Conservation (phyloP, 2,888 invertebrate species). For the Ecliptopera silaceata region DNA sequence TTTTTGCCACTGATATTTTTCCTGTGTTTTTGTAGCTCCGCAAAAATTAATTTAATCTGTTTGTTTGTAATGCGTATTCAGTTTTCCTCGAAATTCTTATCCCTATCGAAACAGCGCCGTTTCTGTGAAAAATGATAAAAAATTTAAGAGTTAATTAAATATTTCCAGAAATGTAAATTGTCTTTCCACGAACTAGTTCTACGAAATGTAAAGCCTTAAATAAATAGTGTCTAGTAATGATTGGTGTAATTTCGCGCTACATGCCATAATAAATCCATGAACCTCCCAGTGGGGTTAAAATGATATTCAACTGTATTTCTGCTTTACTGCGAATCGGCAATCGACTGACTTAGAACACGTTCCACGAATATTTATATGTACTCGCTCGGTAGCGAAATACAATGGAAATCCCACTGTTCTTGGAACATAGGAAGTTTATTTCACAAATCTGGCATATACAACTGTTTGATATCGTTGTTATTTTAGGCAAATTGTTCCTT, state of each 20-base stretch:
- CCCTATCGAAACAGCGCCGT: too few relatives aligned
- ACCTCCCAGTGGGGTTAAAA: neutral
- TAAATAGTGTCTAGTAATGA: neutral
- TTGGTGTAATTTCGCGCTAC: constrained; percentile 3
- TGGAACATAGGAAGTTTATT: neutral
- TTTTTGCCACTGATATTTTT: neutral
- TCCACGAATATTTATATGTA: constrained; percentile 20
- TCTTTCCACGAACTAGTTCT: neutral
- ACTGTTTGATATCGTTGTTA: neutral
- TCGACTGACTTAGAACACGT: constrained; percentile 13
- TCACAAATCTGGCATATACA: neutral
- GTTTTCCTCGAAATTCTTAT: neutral
- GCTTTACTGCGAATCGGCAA: constrained; percentile 21
- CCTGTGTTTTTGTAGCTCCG: constrained; percentile 4
- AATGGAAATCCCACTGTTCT: constrained; percentile 2
- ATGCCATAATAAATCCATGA: constrained; percentile 5
- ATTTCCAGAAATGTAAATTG: too few relatives aligned
- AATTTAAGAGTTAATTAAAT: too few relatives aligned
- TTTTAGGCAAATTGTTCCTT: too few relatives aligned
- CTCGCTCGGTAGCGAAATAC: neutral
- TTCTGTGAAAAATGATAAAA: too few relatives aligned
- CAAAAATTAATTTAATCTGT: constrained; percentile 7
- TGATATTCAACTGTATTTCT: constrained; percentile 5
- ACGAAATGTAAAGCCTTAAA: neutral
- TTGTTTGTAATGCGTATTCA: constrained; percentile 5